Evolutionary conservation across 1,140 invertebrate genomes (phyloP), one percentile per base, ranked within the genome.

Genomic region (Penaeus chinensis): DNA sequence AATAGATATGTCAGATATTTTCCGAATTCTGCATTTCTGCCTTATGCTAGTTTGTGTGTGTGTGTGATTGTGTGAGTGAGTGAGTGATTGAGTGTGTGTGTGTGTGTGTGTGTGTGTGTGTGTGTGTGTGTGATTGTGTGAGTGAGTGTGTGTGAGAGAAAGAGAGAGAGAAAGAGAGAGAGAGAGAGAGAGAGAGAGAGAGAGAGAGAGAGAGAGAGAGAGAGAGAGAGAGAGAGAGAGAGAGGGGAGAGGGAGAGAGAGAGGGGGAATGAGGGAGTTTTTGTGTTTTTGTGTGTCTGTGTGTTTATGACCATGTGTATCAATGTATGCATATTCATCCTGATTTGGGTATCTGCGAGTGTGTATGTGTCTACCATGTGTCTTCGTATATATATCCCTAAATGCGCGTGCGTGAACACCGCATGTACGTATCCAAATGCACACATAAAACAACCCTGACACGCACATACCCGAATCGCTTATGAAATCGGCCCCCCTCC

Each of bases 191-290:
- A 27, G 24, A 27, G 24, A 27, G 24, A 27, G 24, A 27, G 24
- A 27, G 71, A 76, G 71, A 76, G 71, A 76, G 71, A 76, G 71
- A 76, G 71, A 76, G 71, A 76, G 71, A 76, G 71, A 76, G 71
- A 76, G 71, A 76, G 32, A 76, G 16, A 32, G 32, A 76, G 71
- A 32, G 32, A 18, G 71, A 76, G 32, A 76, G 71, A 76, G 71
- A 76, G 71, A 76, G 22, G 2, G 5, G 32, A 76, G 32, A 32
- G 71, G 5, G 71, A 76, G 32, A 76, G 71, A 32, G 71, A 76
- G 71, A 76, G 71, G 2, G 71, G 5, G 32, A 24, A 0, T 54
- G 54, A 10, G 54, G 7, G 54, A 10, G 11, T 16, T 11, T 54
- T 1, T 54, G 54, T 54, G 11, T 54, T 4, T 54, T 1, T 54